Conservation (phyloP, 2,113 vertebrate species). For the Panurus biarmicus region DNA sequence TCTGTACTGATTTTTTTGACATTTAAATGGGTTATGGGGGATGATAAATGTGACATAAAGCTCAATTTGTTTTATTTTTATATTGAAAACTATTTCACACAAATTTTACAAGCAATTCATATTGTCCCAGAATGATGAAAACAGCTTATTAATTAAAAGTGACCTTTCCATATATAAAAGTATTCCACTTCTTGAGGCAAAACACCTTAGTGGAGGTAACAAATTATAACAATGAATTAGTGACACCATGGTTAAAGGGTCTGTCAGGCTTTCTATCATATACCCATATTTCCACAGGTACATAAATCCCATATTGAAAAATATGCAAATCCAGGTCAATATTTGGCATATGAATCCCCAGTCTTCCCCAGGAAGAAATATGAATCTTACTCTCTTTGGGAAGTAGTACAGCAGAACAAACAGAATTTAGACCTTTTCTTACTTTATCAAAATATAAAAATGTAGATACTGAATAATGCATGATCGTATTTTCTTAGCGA, state of each 20-base stretch:
- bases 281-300: constrained; percentile 22
- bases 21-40: constrained; percentile 52
- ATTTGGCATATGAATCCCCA: constrained; percentile 2
- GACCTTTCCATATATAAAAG: constrained; percentile 53
- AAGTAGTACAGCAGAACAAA: background rate
- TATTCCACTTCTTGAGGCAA: constrained; percentile 48
- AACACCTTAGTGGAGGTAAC: constrained; percentile 52
- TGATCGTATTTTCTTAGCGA: background rate
- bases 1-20: constrained; percentile 54
- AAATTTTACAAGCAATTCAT: constrained; percentile 62
- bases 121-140: constrained; percentile 48
- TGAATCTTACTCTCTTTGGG: background rate
- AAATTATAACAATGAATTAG: constrained; percentile 37
- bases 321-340: constrained; percentile 13
- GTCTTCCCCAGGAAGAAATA: background rate
- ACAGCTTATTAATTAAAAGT: constrained; percentile 64
- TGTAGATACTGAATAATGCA: background rate
- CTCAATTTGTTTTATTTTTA: constrained; percentile 68
- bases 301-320: constrained; percentile 16
- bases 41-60: constrained; percentile 59
- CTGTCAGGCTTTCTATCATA: constrained; percentile 34
- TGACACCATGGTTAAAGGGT: constrained; percentile 41
- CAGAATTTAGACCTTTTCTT: background rate
- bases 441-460: background rate
- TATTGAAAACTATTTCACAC: constrained; percentile 56